Percentiles rank a stretch among this genome's conserved stretches.
Evolutionary conservation across 2,888 invertebrate species (phyloP).

Genomic region (Tenthredo notha): DNA sequence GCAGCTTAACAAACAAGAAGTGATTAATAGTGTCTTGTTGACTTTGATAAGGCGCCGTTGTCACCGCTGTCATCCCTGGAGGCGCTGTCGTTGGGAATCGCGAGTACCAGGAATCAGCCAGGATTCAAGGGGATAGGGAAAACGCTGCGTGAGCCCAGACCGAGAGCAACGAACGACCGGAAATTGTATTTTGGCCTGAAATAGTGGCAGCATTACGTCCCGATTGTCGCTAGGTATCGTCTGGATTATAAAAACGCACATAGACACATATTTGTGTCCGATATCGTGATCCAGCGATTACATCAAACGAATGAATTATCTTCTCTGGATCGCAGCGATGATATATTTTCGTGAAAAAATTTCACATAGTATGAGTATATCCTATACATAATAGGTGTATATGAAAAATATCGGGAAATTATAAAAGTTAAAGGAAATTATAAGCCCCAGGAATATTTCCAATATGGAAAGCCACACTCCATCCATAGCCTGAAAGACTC

Average conservation of each 20-base stretch:
- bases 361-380: neutral
- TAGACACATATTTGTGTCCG: neutral
- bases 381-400: neutral
- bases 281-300: neutral
- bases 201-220: conserved; percentile 69
- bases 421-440: neutral
- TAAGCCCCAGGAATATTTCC: neutral
- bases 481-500: neutral
- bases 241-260: neutral
- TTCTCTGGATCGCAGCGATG: neutral
- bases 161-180: conserved; percentile 67
- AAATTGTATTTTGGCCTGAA: conserved; percentile 76
- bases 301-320: neutral
- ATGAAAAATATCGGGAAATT: neutral
- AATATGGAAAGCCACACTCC: conserved; percentile 17
- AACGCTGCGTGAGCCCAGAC: conserved; percentile 58
- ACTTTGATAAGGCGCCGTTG: conserved; percentile 72
- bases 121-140: conserved; percentile 59
- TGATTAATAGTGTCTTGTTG: conserved; percentile 75
- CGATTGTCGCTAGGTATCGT: conserved; percentile 49
- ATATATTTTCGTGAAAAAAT: neutral
- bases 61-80: conserved; percentile 68
- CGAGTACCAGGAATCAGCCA: conserved; percentile 45
- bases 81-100: conserved; percentile 62
- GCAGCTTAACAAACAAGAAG: conserved; percentile 76